A percentile compares a stretch with the other conserved stretches of the same genome.
These are phyloP conservation scores for Ellobium chinense DNA, from an alignment of 2,888 invertebrate genomes.

Conservation along the genomic window DNA sequence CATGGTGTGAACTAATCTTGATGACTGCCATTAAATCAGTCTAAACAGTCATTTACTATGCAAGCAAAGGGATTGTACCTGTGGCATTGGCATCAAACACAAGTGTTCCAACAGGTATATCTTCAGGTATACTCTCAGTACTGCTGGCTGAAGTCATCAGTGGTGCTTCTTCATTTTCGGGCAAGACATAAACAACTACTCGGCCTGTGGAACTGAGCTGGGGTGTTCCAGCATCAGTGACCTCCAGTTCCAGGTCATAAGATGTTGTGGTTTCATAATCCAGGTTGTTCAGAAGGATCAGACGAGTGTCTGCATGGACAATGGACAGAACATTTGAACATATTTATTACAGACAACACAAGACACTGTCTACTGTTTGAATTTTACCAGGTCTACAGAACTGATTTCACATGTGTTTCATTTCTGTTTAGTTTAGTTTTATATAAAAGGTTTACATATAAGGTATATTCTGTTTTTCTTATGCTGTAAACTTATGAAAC, in stretches of 20 bases:
- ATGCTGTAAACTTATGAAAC: no score
- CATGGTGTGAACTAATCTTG: no score
- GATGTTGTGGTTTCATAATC: slow-evolving; percentile 63
- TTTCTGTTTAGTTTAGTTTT: no score
- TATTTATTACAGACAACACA: no score
- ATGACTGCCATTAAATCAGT: no score
- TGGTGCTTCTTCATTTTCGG: slow-evolving; percentile 58
- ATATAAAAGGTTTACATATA: no score
- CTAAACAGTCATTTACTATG: no score
- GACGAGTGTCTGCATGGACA: slow-evolving; percentile 40
- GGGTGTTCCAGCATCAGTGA: slow-evolving; percentile 53
- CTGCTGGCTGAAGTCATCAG: slow-evolving; percentile 47
- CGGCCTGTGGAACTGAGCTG: slow-evolving; percentile 50
- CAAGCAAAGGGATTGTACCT: slow-evolving; percentile 56
- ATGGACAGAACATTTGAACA: no score
- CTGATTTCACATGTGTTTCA: no score
- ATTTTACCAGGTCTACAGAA: no score
- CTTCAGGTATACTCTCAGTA: slow-evolving; percentile 50
- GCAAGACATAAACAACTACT: slow-evolving; percentile 48
- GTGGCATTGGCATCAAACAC: slow-evolving; percentile 59
- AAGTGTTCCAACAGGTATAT: slow-evolving; percentile 53
- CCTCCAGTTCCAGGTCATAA: slow-evolving; percentile 54
- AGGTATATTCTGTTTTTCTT: no score
- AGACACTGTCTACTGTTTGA: no score
- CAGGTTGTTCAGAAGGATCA: slow-evolving; percentile 46